Conservation (phyloP, 2,888 invertebrate species). For the Hyalella azteca region DNA sequence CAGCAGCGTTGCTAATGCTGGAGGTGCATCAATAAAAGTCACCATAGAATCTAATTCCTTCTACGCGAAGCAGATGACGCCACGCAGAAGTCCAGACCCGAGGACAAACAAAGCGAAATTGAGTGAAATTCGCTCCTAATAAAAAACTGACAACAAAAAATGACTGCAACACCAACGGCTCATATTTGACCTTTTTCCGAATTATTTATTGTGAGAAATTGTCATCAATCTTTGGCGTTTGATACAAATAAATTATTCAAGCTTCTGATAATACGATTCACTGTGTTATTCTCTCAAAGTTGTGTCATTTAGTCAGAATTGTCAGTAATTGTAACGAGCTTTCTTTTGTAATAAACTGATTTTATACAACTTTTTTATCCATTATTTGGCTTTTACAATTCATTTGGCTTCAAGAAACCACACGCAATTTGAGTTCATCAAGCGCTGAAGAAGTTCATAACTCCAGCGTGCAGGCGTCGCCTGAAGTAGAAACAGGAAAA, state of each 20-base stretch:
- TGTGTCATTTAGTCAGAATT: too few species aligned
- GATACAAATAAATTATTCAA: neutral
- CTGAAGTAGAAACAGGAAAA: neutral
- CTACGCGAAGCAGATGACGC: neutral
- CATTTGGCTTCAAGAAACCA: too few species aligned
- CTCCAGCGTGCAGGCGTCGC: neutral
- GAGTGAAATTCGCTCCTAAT: neutral
- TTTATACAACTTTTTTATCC: too few species aligned
- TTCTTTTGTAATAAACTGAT: too few species aligned
- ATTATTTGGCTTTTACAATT: too few species aligned
- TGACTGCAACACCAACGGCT: neutral
- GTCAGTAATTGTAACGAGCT: too few species aligned
- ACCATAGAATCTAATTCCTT: neutral
- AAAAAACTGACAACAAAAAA: neutral
- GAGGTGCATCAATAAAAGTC: neutral
- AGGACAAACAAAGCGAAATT: neutral
- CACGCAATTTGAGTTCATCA: too few species aligned
- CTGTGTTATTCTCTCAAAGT: too few species aligned
- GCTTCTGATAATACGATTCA: too few species aligned
- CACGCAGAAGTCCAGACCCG: neutral
- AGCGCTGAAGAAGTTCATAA: neutral
- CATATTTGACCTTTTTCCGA: neutral
- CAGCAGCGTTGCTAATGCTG: slow-evolving; percentile 6
- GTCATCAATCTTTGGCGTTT: neutral
- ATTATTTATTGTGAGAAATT: neutral